Evolutionary conservation across 1,140 invertebrate genomes (phyloP).

Genomic region (Pristionchus pacificus): DNA sequence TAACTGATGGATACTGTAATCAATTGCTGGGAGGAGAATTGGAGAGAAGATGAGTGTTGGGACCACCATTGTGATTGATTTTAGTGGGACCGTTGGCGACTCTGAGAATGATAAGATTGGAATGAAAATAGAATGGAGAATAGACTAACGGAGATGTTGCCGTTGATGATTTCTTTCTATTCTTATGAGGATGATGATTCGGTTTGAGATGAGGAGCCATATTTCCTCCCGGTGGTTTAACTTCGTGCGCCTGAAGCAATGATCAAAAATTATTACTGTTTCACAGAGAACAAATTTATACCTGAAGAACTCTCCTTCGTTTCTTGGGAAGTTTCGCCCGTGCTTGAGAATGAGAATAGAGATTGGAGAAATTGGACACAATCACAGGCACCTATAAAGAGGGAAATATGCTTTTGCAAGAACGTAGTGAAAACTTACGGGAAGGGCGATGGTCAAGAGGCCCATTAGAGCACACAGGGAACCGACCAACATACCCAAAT

Average conservation of each 20-base stretch:
- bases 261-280: neutral
- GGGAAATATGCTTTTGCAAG: conserved; percentile 50
- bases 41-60: neutral
- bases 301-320: conserved; percentile 78
- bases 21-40: neutral
- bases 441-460: conserved; percentile 83
- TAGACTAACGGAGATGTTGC: neutral
- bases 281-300: conserved; percentile 55
- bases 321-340: conserved; percentile 82
- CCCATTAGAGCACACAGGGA: conserved; percentile 81
- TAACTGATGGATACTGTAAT: neutral
- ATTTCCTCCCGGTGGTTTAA: conserved; percentile 30
- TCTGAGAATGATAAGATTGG: neutral
- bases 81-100: conserved; percentile 1
- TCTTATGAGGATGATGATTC: conserved; percentile 18
- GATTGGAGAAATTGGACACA: conserved; percentile 87
- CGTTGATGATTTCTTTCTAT: conserved; percentile 32
- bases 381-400: conserved; percentile 65
- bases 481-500: conserved; percentile 73
- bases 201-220: conserved; percentile 4
- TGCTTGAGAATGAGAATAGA: conserved; percentile 84
- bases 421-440: conserved; percentile 66
- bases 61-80: conserved; percentile 22
- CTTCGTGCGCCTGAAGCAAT: conserved; percentile 35
- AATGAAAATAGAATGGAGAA: neutral